A percentile compares a stretch with the other conserved stretches of the same genome.
phyloP scores from a whole-genome alignment of 2,797 vertebrate species.

The Dromococcyx pavoninus region DNA sequence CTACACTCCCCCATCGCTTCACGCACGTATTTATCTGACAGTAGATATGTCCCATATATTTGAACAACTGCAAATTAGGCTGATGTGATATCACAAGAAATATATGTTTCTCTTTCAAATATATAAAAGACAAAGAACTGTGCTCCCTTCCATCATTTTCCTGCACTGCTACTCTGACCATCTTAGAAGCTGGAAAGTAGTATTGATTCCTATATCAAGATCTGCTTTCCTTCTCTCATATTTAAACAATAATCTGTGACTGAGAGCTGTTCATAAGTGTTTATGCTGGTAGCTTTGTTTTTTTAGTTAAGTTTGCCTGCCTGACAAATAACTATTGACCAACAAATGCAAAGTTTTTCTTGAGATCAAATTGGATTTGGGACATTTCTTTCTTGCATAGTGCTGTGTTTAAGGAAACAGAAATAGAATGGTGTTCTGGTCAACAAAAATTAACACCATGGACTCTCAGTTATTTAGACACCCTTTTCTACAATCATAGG shows the following conservation, averaged over 20 bases:
- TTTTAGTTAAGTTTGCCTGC: background rate
- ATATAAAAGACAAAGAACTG: background rate
- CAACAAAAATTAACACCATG: background rate
- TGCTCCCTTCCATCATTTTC: background rate
- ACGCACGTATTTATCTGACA: constrained; percentile 15
- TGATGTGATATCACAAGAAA: background rate
- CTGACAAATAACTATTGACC: background rate
- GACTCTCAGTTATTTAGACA: background rate
- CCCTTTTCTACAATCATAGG: background rate
- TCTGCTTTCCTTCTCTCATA: background rate
- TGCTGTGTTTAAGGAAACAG: background rate
- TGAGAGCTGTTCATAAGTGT: background rate
- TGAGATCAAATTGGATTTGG: background rate
- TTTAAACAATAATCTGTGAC: background rate
- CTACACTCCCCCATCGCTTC: constrained; percentile 30
- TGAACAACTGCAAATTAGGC: constrained; percentile 3
- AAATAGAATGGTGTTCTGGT: background rate
- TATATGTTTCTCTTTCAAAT: background rate
- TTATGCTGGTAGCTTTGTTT: background rate
- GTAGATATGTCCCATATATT: constrained; percentile 2
- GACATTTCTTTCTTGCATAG: background rate
- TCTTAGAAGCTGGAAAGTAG: background rate
- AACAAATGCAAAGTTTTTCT: background rate
- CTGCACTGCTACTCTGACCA: background rate
- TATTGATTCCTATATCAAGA: background rate